phyloP scores from a whole-genome alignment of 1,140 invertebrate genomes.

The Pomacea maculata region DNA sequence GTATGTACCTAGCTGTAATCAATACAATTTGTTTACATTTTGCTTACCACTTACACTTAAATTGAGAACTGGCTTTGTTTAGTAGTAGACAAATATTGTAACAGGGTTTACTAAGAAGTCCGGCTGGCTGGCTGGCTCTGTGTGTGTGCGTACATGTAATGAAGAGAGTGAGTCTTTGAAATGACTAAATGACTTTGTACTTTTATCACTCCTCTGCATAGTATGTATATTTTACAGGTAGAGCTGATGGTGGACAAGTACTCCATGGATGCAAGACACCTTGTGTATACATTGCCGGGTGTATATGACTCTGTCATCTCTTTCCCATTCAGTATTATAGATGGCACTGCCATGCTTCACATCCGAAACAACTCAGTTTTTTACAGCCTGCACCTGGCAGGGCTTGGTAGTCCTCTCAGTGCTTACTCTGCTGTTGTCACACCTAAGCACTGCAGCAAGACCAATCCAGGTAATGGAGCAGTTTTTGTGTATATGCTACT shows the following conservation, averaged over 20 bases:
- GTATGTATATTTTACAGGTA: slow-evolving; percentile 64
- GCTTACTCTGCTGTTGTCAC: slow-evolving; percentile 46
- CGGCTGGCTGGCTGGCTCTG: no score
- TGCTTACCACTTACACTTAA: no score
- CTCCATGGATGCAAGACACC: slow-evolving; percentile 68
- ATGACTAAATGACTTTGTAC: not conserved
- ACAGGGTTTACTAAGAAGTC: no score
- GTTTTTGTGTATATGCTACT: not conserved
- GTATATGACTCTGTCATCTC: slow-evolving; percentile 51
- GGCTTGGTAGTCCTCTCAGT: slow-evolving; percentile 41
- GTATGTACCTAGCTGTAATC: slow-evolving; percentile 60
- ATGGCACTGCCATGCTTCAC: slow-evolving; percentile 47
- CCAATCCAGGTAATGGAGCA: slow-evolving; percentile 29
- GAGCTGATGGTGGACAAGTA: slow-evolving; percentile 75
- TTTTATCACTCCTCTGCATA: slow-evolving; percentile 21
- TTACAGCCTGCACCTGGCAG: slow-evolving; percentile 51
- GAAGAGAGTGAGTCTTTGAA: not conserved
- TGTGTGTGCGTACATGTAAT: no score
- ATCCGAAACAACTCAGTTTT: slow-evolving; percentile 44
- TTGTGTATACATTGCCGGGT: slow-evolving; percentile 69
- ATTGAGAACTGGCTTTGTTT: no score
- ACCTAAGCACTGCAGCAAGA: slow-evolving; percentile 35
- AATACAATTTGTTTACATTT: no score
- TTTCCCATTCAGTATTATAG: slow-evolving; percentile 52
- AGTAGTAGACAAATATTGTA: no score